Evolutionary conservation across 2,797 vertebrate species (phyloP).

Genomic region (Sphaeramia orbicularis): DNA sequence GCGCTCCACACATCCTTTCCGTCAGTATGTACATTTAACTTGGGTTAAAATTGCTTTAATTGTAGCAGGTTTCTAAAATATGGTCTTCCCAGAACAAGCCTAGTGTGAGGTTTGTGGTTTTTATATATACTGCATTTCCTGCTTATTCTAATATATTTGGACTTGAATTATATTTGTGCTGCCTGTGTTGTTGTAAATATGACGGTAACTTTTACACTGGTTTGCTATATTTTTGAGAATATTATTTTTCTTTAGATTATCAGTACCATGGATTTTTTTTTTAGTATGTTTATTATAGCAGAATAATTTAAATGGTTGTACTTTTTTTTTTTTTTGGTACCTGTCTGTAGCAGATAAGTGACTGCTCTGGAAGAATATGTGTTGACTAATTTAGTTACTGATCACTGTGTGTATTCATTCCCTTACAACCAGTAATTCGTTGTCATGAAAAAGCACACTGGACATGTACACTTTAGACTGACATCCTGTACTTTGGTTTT

Average conservation of each 20-base stretch:
- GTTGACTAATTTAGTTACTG: slow-evolving; percentile 64
- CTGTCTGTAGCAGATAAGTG: slow-evolving; percentile 63
- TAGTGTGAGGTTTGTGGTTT: slow-evolving; percentile 63
- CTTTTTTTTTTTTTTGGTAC: slow-evolving; percentile 69
- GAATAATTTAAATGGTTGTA: slow-evolving; percentile 77
- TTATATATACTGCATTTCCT: slow-evolving; percentile 72
- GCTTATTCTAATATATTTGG: slow-evolving; percentile 79
- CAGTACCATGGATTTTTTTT: slow-evolving; percentile 62
- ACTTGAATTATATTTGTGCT: slow-evolving; percentile 73
- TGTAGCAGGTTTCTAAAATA: slow-evolving; percentile 68
- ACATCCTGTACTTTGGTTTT: slow-evolving; percentile 83
- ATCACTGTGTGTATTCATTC: slow-evolving; percentile 76
- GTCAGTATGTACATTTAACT: slow-evolving; percentile 53
- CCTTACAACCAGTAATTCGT: slow-evolving; percentile 68
- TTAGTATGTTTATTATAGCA: slow-evolving; percentile 75
- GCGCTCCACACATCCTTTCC: slow-evolving; percentile 45
- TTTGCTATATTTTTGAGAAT: slow-evolving; percentile 67
- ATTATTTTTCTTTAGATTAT: slow-evolving; percentile 71
- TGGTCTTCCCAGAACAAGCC: slow-evolving; percentile 76
- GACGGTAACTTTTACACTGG: slow-evolving; percentile 82
- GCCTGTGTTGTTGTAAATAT: slow-evolving; percentile 76
- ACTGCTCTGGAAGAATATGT: slow-evolving; percentile 60
- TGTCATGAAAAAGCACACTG: slow-evolving; percentile 78
- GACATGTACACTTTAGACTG: slow-evolving; percentile 75
- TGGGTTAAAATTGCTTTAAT: slow-evolving; percentile 80